Conservation (phyloP, 1,140 invertebrate species). For the Caenorhabditis tropicalis region DNA sequence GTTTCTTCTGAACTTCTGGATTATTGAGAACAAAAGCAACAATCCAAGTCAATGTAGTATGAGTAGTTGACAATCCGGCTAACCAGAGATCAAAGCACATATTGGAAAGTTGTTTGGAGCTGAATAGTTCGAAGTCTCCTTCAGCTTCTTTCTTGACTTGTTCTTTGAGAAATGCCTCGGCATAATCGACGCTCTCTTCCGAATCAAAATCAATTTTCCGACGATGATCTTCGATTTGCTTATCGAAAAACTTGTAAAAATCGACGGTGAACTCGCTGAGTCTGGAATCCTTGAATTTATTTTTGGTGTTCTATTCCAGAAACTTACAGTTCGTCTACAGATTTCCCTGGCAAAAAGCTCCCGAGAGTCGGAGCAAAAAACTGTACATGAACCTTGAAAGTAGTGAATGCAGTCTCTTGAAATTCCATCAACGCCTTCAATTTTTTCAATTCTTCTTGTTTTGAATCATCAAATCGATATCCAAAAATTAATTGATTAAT, state of each 20-base stretch:
- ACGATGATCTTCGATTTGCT: slow-evolving; percentile 49
- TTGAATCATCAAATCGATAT: slow-evolving; percentile 39
- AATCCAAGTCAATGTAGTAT: slow-evolving; percentile 72
- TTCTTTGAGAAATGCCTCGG: slow-evolving; percentile 56
- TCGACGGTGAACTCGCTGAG: background rate
- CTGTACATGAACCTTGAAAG: slow-evolving; percentile 17
- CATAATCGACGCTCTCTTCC: slow-evolving; percentile 50
- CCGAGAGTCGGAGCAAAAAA: background rate
- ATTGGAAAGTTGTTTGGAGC: slow-evolving; percentile 46
- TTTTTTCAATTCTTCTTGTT: background rate
- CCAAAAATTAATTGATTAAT: slow-evolving; percentile 53
- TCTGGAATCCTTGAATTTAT: background rate
- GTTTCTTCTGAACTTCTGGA: slow-evolving; percentile 67
- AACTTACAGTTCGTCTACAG: slow-evolving; percentile 11
- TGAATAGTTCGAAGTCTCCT: slow-evolving; percentile 38
- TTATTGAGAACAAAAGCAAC: slow-evolving; percentile 72
- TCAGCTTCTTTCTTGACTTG: slow-evolving; percentile 46
- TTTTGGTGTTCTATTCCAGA: background rate
- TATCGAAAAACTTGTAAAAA: slow-evolving; percentile 53
- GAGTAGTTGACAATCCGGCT: slow-evolving; percentile 73
- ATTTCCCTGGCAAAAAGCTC: background rate
- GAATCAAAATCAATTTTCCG: slow-evolving; percentile 28
- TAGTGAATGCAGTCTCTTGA: background rate
- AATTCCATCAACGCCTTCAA: slow-evolving; percentile 9
- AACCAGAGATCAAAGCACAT: slow-evolving; percentile 66